Evolutionary conservation across 2,797 vertebrate species (phyloP).

Genomic region (Oreochromis grahami): DNA sequence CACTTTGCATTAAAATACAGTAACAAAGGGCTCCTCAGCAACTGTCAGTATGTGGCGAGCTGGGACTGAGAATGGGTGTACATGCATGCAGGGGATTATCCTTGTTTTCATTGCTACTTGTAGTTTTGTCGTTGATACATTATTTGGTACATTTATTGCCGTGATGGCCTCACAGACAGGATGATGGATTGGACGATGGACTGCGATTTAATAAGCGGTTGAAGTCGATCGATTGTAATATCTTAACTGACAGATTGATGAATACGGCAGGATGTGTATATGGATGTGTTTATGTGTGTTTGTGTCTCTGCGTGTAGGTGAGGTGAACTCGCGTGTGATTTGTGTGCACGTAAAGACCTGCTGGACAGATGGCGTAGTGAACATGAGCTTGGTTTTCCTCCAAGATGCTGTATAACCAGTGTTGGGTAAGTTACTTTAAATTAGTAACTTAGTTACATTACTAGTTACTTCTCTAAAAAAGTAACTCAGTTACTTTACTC

Average conservation of each 20-base stretch:
- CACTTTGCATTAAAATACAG: background rate
- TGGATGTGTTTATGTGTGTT: background rate
- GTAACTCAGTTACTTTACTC: too few species aligned
- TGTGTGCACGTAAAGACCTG: constrained; percentile 73
- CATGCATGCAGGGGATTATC: background rate
- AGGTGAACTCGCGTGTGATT: constrained; percentile 70
- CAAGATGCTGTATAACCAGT: background rate
- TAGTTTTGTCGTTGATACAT: background rate
- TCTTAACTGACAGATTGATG: constrained; percentile 16
- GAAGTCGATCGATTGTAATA: constrained; percentile 2
- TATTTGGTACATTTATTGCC: constrained; percentile 64
- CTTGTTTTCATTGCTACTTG: background rate
- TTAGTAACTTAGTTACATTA: too few species aligned
- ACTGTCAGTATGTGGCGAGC: background rate
- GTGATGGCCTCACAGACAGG: background rate
- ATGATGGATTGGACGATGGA: constrained; percentile 19
- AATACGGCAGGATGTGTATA: background rate
- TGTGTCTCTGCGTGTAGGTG: background rate
- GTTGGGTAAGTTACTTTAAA: too few species aligned
- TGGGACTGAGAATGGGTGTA: background rate
- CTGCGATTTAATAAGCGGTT: constrained; percentile 10
- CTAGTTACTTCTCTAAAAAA: too few species aligned
- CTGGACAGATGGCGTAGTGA: constrained; percentile 57
- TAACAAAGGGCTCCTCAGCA: background rate
- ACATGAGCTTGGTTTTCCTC: background rate